These are phyloP conservation scores for Myiozetetes cayanensis DNA, from an alignment of 2,113 vertebrate species.

Conservation along the genomic window DNA sequence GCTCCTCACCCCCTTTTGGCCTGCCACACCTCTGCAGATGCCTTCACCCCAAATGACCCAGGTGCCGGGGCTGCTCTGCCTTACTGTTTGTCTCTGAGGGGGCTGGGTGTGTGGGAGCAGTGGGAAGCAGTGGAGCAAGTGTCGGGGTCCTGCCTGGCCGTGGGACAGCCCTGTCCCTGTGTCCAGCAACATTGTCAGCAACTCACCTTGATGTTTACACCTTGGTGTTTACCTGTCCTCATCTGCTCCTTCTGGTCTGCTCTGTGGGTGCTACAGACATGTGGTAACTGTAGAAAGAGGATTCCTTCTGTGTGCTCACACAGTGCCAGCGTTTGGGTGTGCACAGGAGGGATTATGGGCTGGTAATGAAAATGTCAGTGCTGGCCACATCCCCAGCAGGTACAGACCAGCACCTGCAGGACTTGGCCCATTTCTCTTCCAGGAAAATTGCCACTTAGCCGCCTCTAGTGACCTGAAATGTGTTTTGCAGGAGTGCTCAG, in stretches of 20 bases:
- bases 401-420: neutral
- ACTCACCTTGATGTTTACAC: rapidly evolving
- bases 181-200: rapidly evolving
- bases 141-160: rapidly evolving
- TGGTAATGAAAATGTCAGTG: neutral
- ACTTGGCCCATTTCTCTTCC: neutral
- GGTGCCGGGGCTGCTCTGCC: neutral
- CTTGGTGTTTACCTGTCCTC: neutral
- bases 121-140: rapidly evolving
- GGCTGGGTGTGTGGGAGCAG: rapidly evolving
- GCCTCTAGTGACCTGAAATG: neutral
- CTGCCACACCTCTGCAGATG: neutral
- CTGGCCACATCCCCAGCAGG: neutral
- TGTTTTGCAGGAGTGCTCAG: conserved; percentile 78
- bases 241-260: too few relatives aligned
- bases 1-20: too few relatives aligned
- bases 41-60: rapidly evolving
- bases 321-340: too few relatives aligned
- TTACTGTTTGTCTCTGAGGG: neutral
- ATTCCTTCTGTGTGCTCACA: neutral
- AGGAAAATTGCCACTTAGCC: neutral
- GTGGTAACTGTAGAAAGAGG: rapidly evolving
- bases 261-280: rapidly evolving
- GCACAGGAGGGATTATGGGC: neutral
- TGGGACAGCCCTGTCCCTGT: neutral